Evolutionary conservation across 2,888 invertebrate genomes (phyloP).

Genomic region (Cactoblastis cactorum): DNA sequence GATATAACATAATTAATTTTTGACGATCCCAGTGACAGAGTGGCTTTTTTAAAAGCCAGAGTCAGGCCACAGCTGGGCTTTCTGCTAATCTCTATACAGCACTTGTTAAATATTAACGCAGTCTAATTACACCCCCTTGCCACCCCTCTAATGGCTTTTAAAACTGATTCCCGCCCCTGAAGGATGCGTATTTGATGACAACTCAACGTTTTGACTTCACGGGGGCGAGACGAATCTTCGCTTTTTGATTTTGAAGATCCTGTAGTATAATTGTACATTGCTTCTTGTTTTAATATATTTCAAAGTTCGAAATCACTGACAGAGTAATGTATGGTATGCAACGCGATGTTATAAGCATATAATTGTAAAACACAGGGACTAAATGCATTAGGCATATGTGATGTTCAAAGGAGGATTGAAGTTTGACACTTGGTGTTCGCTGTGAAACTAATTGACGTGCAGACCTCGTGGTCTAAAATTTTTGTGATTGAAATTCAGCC

Average conservation of each 20-base stretch:
- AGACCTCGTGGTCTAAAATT: neutral
- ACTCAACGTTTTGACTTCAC: conserved; percentile 54
- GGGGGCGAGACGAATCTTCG: conserved; percentile 33
- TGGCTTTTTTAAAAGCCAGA: conserved; percentile 62
- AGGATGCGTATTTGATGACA: conserved; percentile 79
- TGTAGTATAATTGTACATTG: conserved; percentile 20
- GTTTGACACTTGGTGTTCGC: conserved; percentile 9
- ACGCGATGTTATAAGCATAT: neutral
- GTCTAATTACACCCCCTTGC: conserved; percentile 70
- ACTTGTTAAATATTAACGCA: conserved; percentile 80
- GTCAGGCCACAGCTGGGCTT: conserved; percentile 66
- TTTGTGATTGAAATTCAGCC: too few species aligned
- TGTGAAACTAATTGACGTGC: conserved; percentile 2
- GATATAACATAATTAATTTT: conserved; percentile 65
- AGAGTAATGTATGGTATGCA: neutral
- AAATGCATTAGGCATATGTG: conserved; percentile 36
- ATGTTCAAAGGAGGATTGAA: conserved; percentile 20
- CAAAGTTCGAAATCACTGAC: neutral
- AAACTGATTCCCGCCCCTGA: conserved; percentile 75
- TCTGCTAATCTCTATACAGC: conserved; percentile 68
- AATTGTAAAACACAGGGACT: conserved; percentile 17
- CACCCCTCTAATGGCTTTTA: conserved; percentile 75
- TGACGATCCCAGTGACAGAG: conserved; percentile 60
- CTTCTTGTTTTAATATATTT: conserved; percentile 7
- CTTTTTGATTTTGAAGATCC: conserved; percentile 23